A percentile compares a stretch with the other conserved stretches of the same genome.
phyloP scores from a whole-genome alignment of 37 sponge, comb jelly and placozoan species.

The Cliona cf. orientalis region DNA sequence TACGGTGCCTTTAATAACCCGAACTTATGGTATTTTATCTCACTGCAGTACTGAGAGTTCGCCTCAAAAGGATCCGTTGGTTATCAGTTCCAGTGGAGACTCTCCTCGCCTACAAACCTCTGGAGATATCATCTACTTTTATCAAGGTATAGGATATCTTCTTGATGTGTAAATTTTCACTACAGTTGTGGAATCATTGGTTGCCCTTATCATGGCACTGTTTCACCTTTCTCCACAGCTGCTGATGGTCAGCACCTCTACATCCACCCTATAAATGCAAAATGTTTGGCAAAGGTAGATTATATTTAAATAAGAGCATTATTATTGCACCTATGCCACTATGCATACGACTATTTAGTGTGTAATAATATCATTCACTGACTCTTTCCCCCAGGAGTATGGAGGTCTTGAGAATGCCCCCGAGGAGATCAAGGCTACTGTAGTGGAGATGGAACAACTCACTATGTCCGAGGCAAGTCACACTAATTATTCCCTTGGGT shows the following conservation, averaged over 20 bases:
- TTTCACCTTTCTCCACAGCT: constrained; percentile 29
- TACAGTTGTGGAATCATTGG: too few relatives aligned
- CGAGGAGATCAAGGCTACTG: constrained; percentile 62
- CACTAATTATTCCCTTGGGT: not conserved
- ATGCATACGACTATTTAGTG: too few relatives aligned
- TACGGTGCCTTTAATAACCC: too few relatives aligned
- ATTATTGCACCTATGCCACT: not conserved
- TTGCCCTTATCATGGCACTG: too few relatives aligned
- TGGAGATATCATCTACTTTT: constrained; percentile 19
- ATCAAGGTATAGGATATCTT: constrained; percentile 13
- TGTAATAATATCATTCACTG: too few relatives aligned
- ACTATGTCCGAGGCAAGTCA: constrained; percentile 70
- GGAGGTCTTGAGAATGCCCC: constrained; percentile 65
- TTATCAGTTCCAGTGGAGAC: too few relatives aligned
- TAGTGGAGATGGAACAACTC: constrained; percentile 80
- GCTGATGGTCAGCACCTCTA: constrained; percentile 93
- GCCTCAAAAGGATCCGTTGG: too few relatives aligned
- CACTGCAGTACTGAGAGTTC: too few relatives aligned
- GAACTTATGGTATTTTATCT: too few relatives aligned
- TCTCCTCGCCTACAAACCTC: not conserved
- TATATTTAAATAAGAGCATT: not conserved
- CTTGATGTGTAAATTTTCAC: not conserved
- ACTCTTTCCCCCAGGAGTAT: constrained; percentile 59
- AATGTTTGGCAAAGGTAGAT: constrained; percentile 70
- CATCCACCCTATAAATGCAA: constrained; percentile 83